Evolutionary conservation across 2,113 vertebrate genomes (phyloP).

Genomic region (Nycticorax nycticorax): DNA sequence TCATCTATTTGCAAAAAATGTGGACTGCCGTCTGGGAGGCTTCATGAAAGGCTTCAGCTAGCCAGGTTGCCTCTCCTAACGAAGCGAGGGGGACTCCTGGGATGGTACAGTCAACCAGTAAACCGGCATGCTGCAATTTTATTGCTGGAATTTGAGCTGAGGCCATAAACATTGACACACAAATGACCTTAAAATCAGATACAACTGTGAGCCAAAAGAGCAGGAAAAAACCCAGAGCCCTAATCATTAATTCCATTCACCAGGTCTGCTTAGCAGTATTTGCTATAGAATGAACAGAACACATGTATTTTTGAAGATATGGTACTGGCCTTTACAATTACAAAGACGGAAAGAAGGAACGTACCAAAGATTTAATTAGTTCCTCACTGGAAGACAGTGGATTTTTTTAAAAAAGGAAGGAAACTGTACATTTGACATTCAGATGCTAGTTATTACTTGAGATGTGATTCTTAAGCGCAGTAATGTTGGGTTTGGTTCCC

Average conservation of each 20-base stretch:
- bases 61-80: background rate
- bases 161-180: background rate
- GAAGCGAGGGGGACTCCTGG: background rate
- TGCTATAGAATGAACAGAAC: background rate
- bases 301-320: background rate
- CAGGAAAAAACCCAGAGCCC: background rate
- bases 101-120: background rate
- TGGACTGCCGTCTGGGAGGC: background rate
- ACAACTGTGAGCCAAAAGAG: background rate
- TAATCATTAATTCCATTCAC: background rate
- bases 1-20: background rate
- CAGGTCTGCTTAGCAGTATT: background rate
- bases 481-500: constrained; percentile 45
- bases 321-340: background rate
- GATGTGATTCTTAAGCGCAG: constrained; percentile 8
- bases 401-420: background rate
- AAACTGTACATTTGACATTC: background rate
- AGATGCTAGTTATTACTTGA: background rate
- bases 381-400: background rate
- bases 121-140: background rate
- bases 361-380: background rate
- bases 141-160: constrained; percentile 2
- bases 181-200: constrained; percentile 11
- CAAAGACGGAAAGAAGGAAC: background rate
- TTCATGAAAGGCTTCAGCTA: background rate